Conservation (phyloP, 1,140 invertebrate species). For the Drosophila pseudoananassae region DNA sequence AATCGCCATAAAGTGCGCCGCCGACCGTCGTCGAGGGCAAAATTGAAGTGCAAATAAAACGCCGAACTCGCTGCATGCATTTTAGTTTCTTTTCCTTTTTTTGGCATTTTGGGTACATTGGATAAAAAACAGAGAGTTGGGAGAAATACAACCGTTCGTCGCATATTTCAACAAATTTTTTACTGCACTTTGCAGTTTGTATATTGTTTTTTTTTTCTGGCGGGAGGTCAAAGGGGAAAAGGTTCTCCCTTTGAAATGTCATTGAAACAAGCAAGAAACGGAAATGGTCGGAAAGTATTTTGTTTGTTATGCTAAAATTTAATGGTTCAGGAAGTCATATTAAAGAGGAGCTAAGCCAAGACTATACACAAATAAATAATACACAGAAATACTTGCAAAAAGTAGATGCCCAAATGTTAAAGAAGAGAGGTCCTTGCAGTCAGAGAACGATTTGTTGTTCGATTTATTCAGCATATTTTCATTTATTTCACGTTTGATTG, state of each 20-base stretch:
- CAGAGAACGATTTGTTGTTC: slow-evolving; percentile 46
- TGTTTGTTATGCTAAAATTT: slow-evolving; percentile 81
- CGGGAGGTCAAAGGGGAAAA: too few relatives aligned
- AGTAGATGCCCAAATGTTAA: slow-evolving; percentile 1
- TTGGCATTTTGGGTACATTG: slow-evolving; percentile 25
- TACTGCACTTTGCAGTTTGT: slow-evolving; percentile 71
- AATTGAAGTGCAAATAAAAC: slow-evolving; percentile 82
- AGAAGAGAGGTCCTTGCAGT: slow-evolving; percentile 16
- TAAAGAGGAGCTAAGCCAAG: slow-evolving; percentile 56
- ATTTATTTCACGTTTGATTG: slow-evolving; percentile 79
- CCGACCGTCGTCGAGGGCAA: slow-evolving; percentile 64
- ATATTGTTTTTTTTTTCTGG: slow-evolving; percentile 11
- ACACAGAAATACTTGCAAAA: slow-evolving; percentile 14
- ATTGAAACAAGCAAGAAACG: slow-evolving; percentile 72
- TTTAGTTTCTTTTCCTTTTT: slow-evolving; percentile 25
- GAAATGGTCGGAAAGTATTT: slow-evolving; percentile 80
- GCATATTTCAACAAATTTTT: slow-evolving; percentile 70
- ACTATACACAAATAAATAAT: slow-evolving; percentile 30
- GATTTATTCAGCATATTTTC: slow-evolving; percentile 60
- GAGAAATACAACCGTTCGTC: slow-evolving; percentile 33
- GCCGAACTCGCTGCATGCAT: slow-evolving; percentile 56
- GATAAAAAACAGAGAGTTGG: slow-evolving; percentile 2
- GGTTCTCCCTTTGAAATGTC: slow-evolving; percentile 57
- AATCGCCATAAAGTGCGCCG: slow-evolving; percentile 77
- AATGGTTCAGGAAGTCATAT: slow-evolving; percentile 75